Base-by-base conservation (phyloP, 2,888 invertebrate genomes). In the Tanaodytes sp. region DNA sequence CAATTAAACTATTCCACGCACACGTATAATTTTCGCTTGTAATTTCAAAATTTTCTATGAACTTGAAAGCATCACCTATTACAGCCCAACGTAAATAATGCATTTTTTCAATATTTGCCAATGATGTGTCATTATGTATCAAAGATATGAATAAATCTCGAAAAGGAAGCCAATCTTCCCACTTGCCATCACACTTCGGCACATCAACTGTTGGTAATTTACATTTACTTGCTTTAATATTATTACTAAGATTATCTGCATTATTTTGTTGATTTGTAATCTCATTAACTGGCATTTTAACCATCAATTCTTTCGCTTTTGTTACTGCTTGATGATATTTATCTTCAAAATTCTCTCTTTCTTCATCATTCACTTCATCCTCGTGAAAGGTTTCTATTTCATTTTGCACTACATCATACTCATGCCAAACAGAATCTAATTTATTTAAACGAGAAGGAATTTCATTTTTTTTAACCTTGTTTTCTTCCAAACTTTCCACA, bases 1-100 rank as follows among this genome's bases (percentile, higher is more conserved):
- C 20, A 5, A 9, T 19, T 2, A 62, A 11, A n/a, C 33, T 2
- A 8, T 62, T 23, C 54, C 46, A 62, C 1, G 62, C 62, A 6
- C 14, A 6, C 1, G 12, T 4, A 46, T 54, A 62, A 31, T 62
- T 62, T 5, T 45, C 46, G 1, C 37, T 20, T n/a, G 51, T 51
- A 1, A 61, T 61, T 43, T 61, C 49, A 11, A 61, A 30, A 4
- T n/a, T 3, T 30, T 61, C 51, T 4, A 61, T 61, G 5, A 61
- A 37, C 11, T 27, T 61, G 9, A 16, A 16, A 8, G 51, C 61
- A 16, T 61, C 61, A 1, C 30, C 61, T 1, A 12, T 27, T n/a
- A 59, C 15, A 27, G 59, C 40, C 49, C 42, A 59, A n/a, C 52
- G 15, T 15, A 62, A 39, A 51, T 61, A 61, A 31, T 45, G 52